Base-by-base conservation (phyloP, 1,140 invertebrate genomes). In the Drosophila jambulina region DNA sequence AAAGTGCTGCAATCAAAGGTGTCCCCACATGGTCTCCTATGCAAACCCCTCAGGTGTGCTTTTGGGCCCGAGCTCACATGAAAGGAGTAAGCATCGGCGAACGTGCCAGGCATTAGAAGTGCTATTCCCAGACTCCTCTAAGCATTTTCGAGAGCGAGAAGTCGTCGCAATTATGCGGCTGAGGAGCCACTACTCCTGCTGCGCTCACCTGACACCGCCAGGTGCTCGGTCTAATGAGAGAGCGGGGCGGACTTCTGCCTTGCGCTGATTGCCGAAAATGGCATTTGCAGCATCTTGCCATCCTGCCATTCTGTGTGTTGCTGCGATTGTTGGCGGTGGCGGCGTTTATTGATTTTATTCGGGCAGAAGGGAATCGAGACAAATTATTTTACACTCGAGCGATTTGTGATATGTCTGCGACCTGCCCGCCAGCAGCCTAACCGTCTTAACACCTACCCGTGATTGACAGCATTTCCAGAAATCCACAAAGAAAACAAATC, bases 361-460 rank as follows among this genome's bases (percentile, higher is more conserved):
- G 59, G 42, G 58, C 64, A 74, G 53, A 72, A 79, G 78, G 78
- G 78, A 80, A 80, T 70, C 85, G 85, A 88, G 81, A 82, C 85
- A 88, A 85, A 90, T 88, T 90, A 90, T 85, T 82, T 90, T 75
- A 85, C 81, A 88, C 81, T 77, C 64, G 60, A 90, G 46, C 75
- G 75, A 70, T 65, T 82, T 85, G 81, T 72, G 75, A 90, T 80
- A 88, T 70, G 85, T 90, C 81, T 88, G 67, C 65, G 69, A 78
- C 65, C 70, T 56, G 61, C 48, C 71, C 45, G 34, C 46, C 61
- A 34, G 51, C 34, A 40, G 75, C 43, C 53, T 51, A 57, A 59
- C 61, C 62, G 53, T 25, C 46, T 67, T 58, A 61, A 48, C 59
- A 38, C 25, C 64, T 48, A 42, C 65, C 68, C 46, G 23, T 69